phyloP scores from a whole-genome alignment of 2,888 invertebrate species.

The Dione juno region DNA sequence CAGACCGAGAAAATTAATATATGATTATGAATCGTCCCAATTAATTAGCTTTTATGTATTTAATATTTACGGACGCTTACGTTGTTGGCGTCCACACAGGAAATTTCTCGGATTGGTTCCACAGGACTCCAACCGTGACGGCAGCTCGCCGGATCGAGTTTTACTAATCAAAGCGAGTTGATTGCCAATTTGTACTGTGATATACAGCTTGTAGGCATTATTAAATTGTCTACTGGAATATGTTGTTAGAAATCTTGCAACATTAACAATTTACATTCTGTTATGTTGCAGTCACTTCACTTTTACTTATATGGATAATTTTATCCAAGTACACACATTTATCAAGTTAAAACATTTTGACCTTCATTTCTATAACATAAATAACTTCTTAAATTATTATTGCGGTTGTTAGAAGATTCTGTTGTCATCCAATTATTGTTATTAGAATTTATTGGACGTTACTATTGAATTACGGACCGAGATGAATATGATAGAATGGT shows the following conservation, averaged over 20 bases:
- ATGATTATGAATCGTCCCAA: conserved; percentile 68
- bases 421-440: conserved; percentile 65
- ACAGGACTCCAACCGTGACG: conserved; percentile 51
- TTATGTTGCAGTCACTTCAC: conserved; percentile 13
- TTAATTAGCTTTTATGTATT: conserved; percentile 61
- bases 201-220: conserved; percentile 62
- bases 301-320: background rate
- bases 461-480: conserved; percentile 65
- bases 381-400: conserved; percentile 48
- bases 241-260: conserved; percentile 26
- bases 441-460: conserved; percentile 70
- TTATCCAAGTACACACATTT: background rate
- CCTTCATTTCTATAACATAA: conserved; percentile 25
- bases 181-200: conserved; percentile 74
- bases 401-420: conserved; percentile 53
- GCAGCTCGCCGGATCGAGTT: conserved; percentile 50
- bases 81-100: conserved; percentile 43
- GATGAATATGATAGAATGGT: conserved; percentile 53
- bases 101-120: conserved; percentile 44
- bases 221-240: conserved; percentile 55
- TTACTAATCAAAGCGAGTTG: conserved; percentile 67
- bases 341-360: background rate
- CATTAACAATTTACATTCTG: conserved; percentile 11
- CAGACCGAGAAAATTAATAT: conserved; percentile 70
- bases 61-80: conserved; percentile 51